Conservation (phyloP, 2,797 vertebrate species). For the Cottoperca gobio region DNA sequence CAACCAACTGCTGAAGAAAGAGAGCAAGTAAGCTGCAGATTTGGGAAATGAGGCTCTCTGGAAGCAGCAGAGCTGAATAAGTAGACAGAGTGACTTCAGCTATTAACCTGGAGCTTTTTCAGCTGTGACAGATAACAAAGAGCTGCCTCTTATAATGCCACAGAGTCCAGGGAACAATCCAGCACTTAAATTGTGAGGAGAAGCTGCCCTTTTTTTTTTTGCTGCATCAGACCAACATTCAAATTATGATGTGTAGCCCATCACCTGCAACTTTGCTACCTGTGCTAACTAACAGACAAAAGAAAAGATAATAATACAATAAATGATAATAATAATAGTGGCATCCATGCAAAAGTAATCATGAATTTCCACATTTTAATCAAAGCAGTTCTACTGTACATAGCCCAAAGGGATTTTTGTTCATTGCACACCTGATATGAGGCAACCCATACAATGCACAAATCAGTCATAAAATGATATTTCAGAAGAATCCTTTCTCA, state of each 20-base stretch:
- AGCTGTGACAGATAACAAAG: conserved; percentile 65
- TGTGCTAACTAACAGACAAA: conserved; percentile 23
- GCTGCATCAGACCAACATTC: conserved; percentile 22
- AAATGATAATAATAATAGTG: conserved; percentile 23
- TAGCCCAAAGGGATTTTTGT: conserved; percentile 30
- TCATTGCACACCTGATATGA: conserved; percentile 38
- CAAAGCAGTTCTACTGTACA: conserved; percentile 14
- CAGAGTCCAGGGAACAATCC: conserved; percentile 37
- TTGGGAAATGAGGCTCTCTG: conserved; percentile 55
- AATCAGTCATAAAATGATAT: conserved; percentile 56
- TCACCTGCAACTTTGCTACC: conserved; percentile 19
- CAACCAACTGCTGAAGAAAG: conserved; percentile 1
- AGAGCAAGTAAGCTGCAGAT: conserved; percentile 30
- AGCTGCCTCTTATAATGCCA: conserved; percentile 59
- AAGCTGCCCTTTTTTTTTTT: conserved; percentile 21
- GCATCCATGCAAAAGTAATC: conserved; percentile 36
- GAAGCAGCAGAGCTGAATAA: conserved; percentile 68
- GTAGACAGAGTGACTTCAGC: conserved; percentile 56
- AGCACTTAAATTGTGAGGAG: conserved; percentile 38
- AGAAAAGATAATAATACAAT: conserved; percentile 16
- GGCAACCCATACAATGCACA: conserved; percentile 18
- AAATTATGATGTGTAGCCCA: conserved; percentile 15
- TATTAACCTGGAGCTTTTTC: conserved; percentile 71
- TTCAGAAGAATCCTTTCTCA: conserved; percentile 37
- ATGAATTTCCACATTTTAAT: conserved; percentile 42